Conservation (phyloP, 2,888 invertebrate species). For the Apotomis turbidana region DNA sequence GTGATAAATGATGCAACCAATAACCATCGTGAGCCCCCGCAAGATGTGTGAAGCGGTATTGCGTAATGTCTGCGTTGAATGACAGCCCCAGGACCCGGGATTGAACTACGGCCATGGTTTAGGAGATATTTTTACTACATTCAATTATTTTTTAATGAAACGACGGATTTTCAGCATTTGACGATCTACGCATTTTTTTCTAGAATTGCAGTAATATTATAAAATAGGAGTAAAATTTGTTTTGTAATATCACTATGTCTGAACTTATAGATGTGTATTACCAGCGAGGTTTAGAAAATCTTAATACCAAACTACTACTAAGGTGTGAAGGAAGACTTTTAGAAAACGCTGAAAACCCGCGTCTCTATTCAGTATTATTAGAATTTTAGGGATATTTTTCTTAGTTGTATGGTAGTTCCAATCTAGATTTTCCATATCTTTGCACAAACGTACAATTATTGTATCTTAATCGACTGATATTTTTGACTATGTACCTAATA, state of each 20-base stretch:
- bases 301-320: no score
- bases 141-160: not conserved
- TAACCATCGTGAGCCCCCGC: no score
- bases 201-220: no score
- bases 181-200: no score
- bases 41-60: not conserved
- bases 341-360: not conserved
- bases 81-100: not conserved
- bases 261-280: no score
- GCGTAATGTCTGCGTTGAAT: not conserved
- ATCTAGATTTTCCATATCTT: slow-evolving; percentile 3
- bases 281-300: no score
- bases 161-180: not conserved
- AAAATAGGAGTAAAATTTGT: no score
- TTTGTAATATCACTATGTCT: no score
- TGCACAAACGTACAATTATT: slow-evolving; percentile 14
- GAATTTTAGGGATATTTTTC: not conserved
- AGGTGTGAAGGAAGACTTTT: no score
- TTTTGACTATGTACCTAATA: slow-evolving; percentile 15
- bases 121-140: not conserved
- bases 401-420: not conserved
- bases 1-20: no score
- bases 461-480: slow-evolving; percentile 16
- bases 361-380: not conserved
- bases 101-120: not conserved